Evolutionary conservation across 2,888 invertebrate genomes (phyloP).

Genomic region (Mimas tiliae): DNA sequence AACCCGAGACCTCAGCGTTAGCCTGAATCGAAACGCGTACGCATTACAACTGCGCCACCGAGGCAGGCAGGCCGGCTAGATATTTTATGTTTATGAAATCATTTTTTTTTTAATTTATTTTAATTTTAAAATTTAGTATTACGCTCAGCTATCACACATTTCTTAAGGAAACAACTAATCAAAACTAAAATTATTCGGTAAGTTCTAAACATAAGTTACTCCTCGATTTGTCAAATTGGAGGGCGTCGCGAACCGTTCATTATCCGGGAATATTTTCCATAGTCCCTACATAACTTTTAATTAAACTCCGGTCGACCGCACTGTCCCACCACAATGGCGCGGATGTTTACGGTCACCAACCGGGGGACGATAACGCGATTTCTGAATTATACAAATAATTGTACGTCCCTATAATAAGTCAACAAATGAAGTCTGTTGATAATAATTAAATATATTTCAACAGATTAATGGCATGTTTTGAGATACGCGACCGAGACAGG

Average conservation of each 20-base stretch:
- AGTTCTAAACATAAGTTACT: not conserved
- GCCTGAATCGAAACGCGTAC: no score
- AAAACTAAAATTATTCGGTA: not conserved
- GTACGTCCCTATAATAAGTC: not conserved
- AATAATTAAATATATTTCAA: no score
- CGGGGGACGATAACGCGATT: not conserved
- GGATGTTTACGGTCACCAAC: slow-evolving; percentile 8
- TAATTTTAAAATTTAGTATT: no score
- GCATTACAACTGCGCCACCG: no score
- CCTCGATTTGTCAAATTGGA: not conserved
- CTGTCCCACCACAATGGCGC: not conserved
- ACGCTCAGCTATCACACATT: not conserved
- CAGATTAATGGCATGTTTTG: no score
- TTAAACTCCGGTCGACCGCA: slow-evolving; percentile 8
- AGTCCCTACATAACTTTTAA: slow-evolving; percentile 27
- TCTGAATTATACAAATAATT: not conserved
- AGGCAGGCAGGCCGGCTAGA: no score
- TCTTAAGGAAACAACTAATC: not conserved
- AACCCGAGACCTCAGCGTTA: no score
- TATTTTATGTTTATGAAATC: no score
- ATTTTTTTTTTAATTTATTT: no score
- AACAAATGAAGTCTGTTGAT: no score
- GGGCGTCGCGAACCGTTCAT: not conserved
- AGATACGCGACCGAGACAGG: no score
- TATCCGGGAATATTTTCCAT: slow-evolving; percentile 18